Evolutionary conservation across 2,888 invertebrate species (phyloP).

Genomic region (Colostygia pectinataria): DNA sequence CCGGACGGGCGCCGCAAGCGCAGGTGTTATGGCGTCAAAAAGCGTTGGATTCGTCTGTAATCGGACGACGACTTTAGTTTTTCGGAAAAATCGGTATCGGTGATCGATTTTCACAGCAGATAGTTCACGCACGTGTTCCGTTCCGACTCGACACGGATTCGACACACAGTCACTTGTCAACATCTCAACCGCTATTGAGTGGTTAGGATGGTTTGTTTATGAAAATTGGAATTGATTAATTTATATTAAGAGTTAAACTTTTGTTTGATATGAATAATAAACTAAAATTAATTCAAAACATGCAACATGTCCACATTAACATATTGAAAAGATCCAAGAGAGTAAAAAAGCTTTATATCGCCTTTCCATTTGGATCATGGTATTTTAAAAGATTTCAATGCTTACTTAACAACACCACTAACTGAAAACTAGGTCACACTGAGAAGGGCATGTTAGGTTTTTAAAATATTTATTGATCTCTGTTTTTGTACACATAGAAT

Average conservation of each 20-base stretch:
- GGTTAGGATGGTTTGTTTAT: conserved; percentile 50
- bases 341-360: no score
- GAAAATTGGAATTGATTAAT: conserved; percentile 35
- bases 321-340: no score
- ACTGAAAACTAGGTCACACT: no score
- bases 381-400: no score
- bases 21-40: conserved; percentile 70
- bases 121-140: conserved; percentile 77
- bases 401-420: no score
- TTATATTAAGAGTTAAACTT: conserved; percentile 2
- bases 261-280: no score
- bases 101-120: conserved; percentile 79
- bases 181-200: conserved; percentile 50
- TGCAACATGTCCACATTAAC: no score
- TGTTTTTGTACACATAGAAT: no score
- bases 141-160: conserved; percentile 51
- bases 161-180: conserved; percentile 55
- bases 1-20: conserved; percentile 64
- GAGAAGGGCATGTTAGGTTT: no score
- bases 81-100: conserved; percentile 64
- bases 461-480: no score
- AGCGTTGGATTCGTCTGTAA: conserved; percentile 62
- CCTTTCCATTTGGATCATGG: no score
- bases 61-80: conserved; percentile 70
- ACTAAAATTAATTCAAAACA: no score